These are phyloP conservation scores for Hemicentrotus pulcherrimus DNA, from an alignment of 35 echinoderm and acorn worm species.

Conservation along the genomic window DNA sequence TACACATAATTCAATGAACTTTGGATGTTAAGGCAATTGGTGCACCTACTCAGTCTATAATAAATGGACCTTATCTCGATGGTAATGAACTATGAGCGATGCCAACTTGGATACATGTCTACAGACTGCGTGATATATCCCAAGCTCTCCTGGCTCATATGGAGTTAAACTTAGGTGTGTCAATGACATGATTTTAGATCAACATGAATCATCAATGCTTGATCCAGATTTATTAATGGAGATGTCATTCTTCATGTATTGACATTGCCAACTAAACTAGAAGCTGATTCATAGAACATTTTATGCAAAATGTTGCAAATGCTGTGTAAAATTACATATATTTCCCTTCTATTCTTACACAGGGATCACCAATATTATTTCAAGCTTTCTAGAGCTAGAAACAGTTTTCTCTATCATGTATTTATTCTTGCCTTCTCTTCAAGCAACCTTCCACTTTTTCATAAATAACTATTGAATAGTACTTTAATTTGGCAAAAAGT, in stretches of 20 bases:
- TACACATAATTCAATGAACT: neutral
- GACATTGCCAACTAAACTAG: neutral
- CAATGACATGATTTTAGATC: neutral
- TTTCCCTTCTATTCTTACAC: too few relatives aligned
- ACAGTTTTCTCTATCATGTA: too few relatives aligned
- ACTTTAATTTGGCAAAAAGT: too few relatives aligned
- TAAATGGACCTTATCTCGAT: neutral
- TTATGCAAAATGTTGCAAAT: too few relatives aligned
- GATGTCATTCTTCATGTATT: neutral
- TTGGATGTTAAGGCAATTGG: neutral
- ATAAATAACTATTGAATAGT: too few relatives aligned
- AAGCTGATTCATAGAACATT: too few relatives aligned
- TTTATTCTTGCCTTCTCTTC: too few relatives aligned
- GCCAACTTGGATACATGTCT: neutral
- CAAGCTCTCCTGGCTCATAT: too few relatives aligned
- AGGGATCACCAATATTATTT: too few relatives aligned
- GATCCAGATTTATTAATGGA: neutral
- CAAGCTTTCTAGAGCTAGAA: too few relatives aligned
- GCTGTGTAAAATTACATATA: too few relatives aligned
- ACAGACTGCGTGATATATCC: neutral
- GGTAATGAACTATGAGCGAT: neutral
- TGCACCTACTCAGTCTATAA: neutral
- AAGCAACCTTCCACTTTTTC: too few relatives aligned
- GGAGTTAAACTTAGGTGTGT: neutral
- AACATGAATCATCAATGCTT: neutral